Conservation (phyloP, 2,113 vertebrate species). For the Galbula dea region DNA sequence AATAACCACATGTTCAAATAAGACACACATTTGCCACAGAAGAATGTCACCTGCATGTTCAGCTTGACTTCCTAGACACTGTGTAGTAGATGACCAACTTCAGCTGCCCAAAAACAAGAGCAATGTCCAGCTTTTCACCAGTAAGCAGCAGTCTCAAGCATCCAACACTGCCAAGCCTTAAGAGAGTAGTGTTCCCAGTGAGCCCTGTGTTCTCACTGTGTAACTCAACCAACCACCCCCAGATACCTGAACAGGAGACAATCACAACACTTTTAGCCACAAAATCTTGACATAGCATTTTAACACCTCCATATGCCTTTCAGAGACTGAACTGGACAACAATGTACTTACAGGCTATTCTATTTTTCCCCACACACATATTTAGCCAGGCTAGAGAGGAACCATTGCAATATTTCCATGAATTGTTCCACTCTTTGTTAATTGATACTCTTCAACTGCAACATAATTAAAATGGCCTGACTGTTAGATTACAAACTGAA, state of each 20-base stretch:
- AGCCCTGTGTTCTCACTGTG: accelerated
- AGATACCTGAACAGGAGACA: not conserved
- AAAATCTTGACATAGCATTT: not conserved
- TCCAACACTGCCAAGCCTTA: accelerated
- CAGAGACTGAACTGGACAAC: not conserved
- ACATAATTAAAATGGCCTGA: not conserved
- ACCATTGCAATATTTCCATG: not conserved
- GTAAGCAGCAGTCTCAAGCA: not conserved
- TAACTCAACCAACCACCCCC: not conserved
- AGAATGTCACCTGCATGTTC: not conserved
- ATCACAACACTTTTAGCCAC: not conserved
- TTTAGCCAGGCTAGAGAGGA: not conserved
- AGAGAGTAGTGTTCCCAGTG: not conserved
- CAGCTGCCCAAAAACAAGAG: not conserved
- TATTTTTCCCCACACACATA: no score
- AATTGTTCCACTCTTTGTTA: not conserved
- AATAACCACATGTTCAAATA: not conserved
- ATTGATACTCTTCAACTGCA: not conserved
- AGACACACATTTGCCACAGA: not conserved
- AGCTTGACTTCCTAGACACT: not conserved
- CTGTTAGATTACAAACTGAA: not conserved
- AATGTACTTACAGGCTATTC: not conserved
- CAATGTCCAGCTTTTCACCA: not conserved
- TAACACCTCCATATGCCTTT: not conserved
- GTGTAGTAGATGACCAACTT: not conserved